These are phyloP conservation scores for Actinopyga echinites DNA, from an alignment of 53 echinoderm and acorn worm species.

Conservation along the genomic window DNA sequence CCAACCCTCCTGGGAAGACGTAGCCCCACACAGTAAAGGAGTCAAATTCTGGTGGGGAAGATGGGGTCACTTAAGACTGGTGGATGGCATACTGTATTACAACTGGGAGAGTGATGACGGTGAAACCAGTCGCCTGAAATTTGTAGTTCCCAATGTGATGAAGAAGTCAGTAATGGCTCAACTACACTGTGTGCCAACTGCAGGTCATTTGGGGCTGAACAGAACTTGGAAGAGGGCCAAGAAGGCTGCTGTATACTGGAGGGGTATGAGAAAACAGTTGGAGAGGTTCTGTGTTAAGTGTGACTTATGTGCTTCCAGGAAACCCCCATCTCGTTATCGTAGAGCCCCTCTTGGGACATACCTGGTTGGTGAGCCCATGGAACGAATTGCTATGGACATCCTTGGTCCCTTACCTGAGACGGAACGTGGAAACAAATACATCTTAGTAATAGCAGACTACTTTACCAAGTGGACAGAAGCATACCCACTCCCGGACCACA, in stretches of 20 bases:
- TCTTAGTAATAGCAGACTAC: constrained; percentile 48
- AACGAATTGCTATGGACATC: constrained; percentile 45
- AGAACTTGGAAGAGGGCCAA: constrained; percentile 20
- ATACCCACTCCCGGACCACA: constrained; percentile 35
- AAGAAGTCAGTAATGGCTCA: not conserved
- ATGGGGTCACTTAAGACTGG: constrained; percentile 28
- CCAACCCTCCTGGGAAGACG: constrained; percentile 17
- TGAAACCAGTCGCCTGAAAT: not conserved
- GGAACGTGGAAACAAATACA: constrained; percentile 26
- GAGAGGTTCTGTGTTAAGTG: not conserved
- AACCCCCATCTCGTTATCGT: not conserved
- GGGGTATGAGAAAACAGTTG: constrained; percentile 7
- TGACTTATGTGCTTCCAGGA: not conserved
- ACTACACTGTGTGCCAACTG: constrained; percentile 25
- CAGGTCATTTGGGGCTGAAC: constrained; percentile 36
- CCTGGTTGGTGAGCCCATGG: constrained; percentile 7
- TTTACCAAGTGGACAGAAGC: constrained; percentile 49
- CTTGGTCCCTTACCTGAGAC: constrained; percentile 39
- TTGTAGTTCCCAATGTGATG: constrained; percentile 29
- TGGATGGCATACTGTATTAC: constrained; percentile 11
- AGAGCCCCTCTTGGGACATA: not conserved
- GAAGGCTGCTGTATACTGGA: constrained; percentile 26
- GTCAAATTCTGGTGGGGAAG: constrained; percentile 31
- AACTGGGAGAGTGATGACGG: constrained; percentile 34
- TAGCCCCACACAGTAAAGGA: not conserved